Base-by-base conservation (phyloP, 2,888 invertebrate genomes). In the Gymnocheta viridis region DNA sequence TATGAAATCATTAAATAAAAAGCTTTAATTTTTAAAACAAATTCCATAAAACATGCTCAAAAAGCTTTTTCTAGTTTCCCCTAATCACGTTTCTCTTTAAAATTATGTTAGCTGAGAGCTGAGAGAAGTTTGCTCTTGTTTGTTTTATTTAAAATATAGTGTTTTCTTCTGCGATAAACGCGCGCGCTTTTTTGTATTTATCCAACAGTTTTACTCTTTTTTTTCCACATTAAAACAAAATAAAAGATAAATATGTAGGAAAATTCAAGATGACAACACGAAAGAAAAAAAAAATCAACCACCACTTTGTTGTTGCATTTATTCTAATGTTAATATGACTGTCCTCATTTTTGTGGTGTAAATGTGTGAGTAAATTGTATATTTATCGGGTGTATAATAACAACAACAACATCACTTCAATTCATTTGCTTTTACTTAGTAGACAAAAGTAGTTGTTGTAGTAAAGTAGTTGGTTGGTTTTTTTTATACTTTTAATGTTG, bases 1-100 rank as follows among this genome's bases (percentile, higher is more conserved):
- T 81, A 81, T 84, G 81, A 84, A 84, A 84, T 84, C 81, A 84
- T 81, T 64, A 62, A 77, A 56, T 14, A 44, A 19, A 51, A 41
- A 81, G 72, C 62, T 77, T 77, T 74, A 44, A 38, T 38, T 54
- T 51, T 60, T 54, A 2, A 27, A 64, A 58, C 32, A 70, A 76
- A 69, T 76, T 76, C 76, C 70, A 83, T 76, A 35, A 82, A 60
- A 35, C 51, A 54, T 49, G 49, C 38, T n/a, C 29, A 41, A 70
- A 64, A 77, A 51, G 32, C 47, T 69, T 82, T 64, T 35, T 38
- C 9, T 60, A 51, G 14, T 67, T 81, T 54, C 74, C 69, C 69
- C 74, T 54, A 27, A 10, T 35, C 17, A 3, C 12, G 5, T 12
- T 5, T 60, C 32, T 60, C n/a, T 38, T 32, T 24, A 9, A 32